Evolutionary conservation across 2,888 invertebrate species (phyloP).

Genomic region (Cantharis nigra): DNA sequence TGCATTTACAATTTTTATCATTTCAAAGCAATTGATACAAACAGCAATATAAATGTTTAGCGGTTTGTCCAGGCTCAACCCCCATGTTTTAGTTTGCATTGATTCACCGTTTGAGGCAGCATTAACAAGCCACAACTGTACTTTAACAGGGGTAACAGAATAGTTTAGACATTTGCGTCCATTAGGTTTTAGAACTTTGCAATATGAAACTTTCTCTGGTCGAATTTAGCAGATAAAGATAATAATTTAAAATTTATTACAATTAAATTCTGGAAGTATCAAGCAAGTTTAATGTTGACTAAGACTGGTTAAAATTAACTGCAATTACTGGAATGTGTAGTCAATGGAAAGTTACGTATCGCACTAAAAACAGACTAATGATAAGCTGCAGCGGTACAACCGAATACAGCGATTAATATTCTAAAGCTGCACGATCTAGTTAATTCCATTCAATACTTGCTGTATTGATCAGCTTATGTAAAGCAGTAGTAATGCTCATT

Average conservation of each 20-base stretch:
- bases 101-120: slow-evolving; percentile 17
- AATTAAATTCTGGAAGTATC: not conserved
- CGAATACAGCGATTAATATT: slow-evolving; percentile 30
- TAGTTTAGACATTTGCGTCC: slow-evolving; percentile 28
- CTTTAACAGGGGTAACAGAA: slow-evolving; percentile 17
- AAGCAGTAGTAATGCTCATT: slow-evolving; percentile 17
- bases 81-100: slow-evolving; percentile 18
- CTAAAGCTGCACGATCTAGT: slow-evolving; percentile 18
- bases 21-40: slow-evolving; percentile 1
- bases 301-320: not conserved
- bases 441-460: slow-evolving; percentile 27
- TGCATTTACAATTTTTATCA: not conserved
- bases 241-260: not conserved
- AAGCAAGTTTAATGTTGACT: not conserved
- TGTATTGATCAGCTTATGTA: slow-evolving; percentile 27
- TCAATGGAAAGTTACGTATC: slow-evolving; percentile 20
- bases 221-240: not conserved
- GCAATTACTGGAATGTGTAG: not conserved
- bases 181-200: slow-evolving; percentile 21
- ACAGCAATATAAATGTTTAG: slow-evolving; percentile 26
- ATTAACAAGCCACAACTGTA: slow-evolving; percentile 19
- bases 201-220: not conserved
- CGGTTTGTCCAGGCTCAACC: slow-evolving; percentile 16
- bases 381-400: slow-evolving; percentile 25
- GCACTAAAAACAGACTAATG: slow-evolving; percentile 23